These are phyloP conservation scores for Andrena chrysosceles DNA, from an alignment of 2,888 invertebrate species.

Conservation along the genomic window DNA sequence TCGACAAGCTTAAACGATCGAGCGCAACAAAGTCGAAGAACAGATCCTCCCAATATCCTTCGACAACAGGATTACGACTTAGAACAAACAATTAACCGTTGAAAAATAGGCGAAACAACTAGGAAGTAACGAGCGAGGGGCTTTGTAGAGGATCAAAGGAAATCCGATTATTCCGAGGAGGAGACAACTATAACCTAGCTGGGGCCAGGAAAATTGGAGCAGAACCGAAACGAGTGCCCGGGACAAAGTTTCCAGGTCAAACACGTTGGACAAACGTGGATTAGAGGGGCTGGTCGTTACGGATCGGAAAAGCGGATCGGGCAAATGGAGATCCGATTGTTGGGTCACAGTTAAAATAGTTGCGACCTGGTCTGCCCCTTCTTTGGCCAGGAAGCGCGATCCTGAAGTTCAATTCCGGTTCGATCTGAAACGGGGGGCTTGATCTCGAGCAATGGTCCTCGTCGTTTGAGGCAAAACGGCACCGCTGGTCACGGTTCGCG, in stretches of 20 bases:
- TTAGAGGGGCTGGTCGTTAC: slow-evolving; percentile 46
- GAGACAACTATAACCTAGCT: background rate
- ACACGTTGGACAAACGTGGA: slow-evolving; percentile 47
- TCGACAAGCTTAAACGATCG: background rate
- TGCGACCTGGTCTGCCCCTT: slow-evolving; percentile 8
- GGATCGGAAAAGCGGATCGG: slow-evolving; percentile 25
- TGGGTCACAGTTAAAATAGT: slow-evolving; percentile 45
- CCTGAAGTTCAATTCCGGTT: slow-evolving; percentile 59
- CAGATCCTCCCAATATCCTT: background rate
- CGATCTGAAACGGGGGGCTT: slow-evolving; percentile 62
- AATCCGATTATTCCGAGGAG: slow-evolving; percentile 43
- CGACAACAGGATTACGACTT: background rate
- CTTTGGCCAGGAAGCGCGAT: slow-evolving; percentile 26
- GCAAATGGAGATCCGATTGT: slow-evolving; percentile 54
- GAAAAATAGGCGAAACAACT: slow-evolving; percentile 29
- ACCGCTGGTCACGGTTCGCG: slow-evolving; percentile 68
- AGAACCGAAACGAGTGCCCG: slow-evolving; percentile 27
- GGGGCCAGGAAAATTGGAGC: slow-evolving; percentile 33
- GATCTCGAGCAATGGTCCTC: slow-evolving; percentile 67
- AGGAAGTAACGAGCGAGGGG: slow-evolving; percentile 20
- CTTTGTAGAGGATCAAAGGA: slow-evolving; percentile 41
- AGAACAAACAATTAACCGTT: slow-evolving; percentile 31
- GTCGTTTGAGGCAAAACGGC: slow-evolving; percentile 58
- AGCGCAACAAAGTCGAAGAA: background rate
- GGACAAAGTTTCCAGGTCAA: slow-evolving; percentile 54